phyloP scores from a whole-genome alignment of 2,113 vertebrate genomes.

The Limnothrissa miodon region DNA sequence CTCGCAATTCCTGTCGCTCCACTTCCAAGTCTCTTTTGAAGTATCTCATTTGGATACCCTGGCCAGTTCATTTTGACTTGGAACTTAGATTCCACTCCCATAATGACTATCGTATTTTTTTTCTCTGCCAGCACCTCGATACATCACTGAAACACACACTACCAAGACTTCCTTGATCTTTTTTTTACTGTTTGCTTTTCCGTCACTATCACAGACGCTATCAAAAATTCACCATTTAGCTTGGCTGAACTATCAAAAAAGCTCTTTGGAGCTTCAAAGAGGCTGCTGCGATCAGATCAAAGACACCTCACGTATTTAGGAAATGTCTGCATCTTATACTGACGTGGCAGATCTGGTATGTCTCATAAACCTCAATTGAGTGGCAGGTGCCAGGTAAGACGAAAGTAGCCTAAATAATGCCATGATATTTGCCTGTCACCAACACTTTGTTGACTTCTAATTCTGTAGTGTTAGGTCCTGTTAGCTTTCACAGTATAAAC shows the following conservation, averaged over 20 bases:
- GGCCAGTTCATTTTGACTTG: constrained; percentile 32
- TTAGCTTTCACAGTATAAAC: too few relatives aligned
- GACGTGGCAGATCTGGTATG: not conserved
- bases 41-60: constrained; percentile 22
- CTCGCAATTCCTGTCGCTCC: not conserved
- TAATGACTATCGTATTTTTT: constrained; percentile 19
- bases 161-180: not conserved
- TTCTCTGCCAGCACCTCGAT: constrained; percentile 17
- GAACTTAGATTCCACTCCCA: not conserved
- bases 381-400: not conserved
- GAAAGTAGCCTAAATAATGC: not conserved
- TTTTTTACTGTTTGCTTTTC: not conserved
- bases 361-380: not conserved
- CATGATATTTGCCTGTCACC: too few relatives aligned
- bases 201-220: not conserved
- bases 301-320: not conserved
- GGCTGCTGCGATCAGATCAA: not conserved
- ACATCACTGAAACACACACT: constrained; percentile 26
- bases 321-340: not conserved
- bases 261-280: not conserved
- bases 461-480: too few relatives aligned
- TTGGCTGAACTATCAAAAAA: not conserved
- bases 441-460: too few relatives aligned
- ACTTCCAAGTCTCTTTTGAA: constrained; percentile 34
- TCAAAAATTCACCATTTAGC: not conserved